Base-by-base conservation (phyloP, 2,888 invertebrate genomes). In the Argyra leucocephala region DNA sequence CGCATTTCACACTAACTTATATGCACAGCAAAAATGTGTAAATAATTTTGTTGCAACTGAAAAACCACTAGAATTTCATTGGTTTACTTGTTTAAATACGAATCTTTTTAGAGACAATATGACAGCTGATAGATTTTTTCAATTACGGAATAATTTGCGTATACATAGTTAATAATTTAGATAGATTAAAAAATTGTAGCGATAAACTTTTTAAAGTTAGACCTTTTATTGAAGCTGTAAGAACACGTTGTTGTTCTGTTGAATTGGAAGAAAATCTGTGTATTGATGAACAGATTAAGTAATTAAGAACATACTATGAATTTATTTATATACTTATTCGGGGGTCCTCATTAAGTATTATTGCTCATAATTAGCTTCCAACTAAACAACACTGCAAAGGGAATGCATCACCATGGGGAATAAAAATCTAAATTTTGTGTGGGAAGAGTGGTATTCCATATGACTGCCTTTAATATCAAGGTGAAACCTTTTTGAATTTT, bases 381-480 rank as follows among this genome's bases (percentile, higher is more conserved):
- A 59, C 23, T 12, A 64, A 59, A 36, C 18, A 26, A 26, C 26
- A 57, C 10, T 22, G 60, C 15, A 64, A 64, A 64, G 64, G 64
- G 1, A 64, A 64, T 36, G 31, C 61, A 9, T 23, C 26, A 21
- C 58, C 64, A 5, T 64, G 64, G 63, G 64, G 64, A 5, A 64
- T 66, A 21, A 66, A 66, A 64, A 31, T 64, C 4, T 61, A 31
- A n/a, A 23, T 66, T 10, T 57, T 66, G 22, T 66, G 66, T 26
- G 64, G 64, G 31, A 66, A 66, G 60, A 66, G 62, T 61, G 64
- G 64, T 22, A 61, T 64, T 36, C 64, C 64, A 3, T 64, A 63
- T 64, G 64, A 66, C 23, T 66, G 37, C 37, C 21, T 66, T 60
- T 26, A 64, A n/a, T 60, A 60, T 37, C 63, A 63, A 60, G 37